Percentiles rank a stretch among this genome's conserved stretches.
Evolutionary conservation across 2,888 invertebrate species (phyloP).

Genomic region (Oscheius sp.): DNA sequence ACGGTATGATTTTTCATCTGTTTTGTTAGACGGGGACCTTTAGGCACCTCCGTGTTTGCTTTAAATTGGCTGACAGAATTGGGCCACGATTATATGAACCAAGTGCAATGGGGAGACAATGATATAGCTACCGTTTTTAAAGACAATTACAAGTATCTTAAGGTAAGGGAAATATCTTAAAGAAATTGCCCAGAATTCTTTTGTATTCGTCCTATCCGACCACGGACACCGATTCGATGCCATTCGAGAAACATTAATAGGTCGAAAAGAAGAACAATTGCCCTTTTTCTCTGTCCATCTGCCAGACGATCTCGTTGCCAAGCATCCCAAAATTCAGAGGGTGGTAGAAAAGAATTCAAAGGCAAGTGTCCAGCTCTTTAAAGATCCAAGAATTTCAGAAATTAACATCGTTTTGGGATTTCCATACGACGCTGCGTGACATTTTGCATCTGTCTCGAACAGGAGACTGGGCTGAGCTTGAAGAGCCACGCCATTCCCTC

Average conservation of each 20-base stretch:
- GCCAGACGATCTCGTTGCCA: conserved; percentile 46
- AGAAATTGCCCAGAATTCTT: conserved; percentile 45
- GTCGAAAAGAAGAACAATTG: conserved; percentile 68
- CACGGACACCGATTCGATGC: conserved; percentile 75
- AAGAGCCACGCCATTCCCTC: neutral
- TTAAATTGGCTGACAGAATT: conserved; percentile 73
- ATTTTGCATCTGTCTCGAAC: conserved; percentile 42
- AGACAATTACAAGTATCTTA: conserved; percentile 44
- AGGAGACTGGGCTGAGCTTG: conserved; percentile 21
- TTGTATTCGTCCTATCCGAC: conserved; percentile 73
- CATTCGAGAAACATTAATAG: conserved; percentile 72
- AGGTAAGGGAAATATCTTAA: conserved; percentile 18
- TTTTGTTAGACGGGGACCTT: neutral
- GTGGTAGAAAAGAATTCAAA: conserved; percentile 48
- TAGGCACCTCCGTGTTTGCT: conserved; percentile 56
- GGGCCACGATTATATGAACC: conserved; percentile 75
- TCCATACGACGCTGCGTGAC: conserved; percentile 64
- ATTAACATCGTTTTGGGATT: conserved; percentile 65
- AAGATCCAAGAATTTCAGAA: conserved; percentile 40
- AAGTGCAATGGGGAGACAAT: conserved; percentile 74
- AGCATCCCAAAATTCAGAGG: conserved; percentile 38
- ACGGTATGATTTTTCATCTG: conserved; percentile 24
- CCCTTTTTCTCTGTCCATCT: conserved; percentile 68
- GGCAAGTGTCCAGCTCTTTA: conserved; percentile 14
- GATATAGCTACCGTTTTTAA: conserved; percentile 73